Evolutionary conservation across 2,113 vertebrate genomes (phyloP), one percentile per base, ranked within the genome.

Genomic region (Mixornis gularis): DNA sequence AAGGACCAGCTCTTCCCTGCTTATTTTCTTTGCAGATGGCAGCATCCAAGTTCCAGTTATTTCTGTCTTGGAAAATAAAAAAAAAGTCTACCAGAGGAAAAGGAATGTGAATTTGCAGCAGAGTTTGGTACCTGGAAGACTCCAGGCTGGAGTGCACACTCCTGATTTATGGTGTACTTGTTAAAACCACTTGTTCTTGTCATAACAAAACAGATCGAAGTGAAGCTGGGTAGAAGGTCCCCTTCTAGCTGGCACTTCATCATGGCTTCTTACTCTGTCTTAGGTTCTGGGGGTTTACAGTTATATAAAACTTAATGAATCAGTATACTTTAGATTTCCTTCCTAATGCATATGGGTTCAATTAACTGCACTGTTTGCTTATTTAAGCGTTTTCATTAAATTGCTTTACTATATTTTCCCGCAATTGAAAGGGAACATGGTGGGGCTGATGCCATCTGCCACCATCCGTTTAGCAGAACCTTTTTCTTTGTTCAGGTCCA

Each of bases 301-400:
- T 96, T 95, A 95, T 96, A 97, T 97, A 97, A 97, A 97, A 97
- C 90, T 96, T 97, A 97, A 97, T 97, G 96, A 96, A 97, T 97
- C 95, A 93, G 97, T 96, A 92, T 88, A 96, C 92, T 96, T 97
- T 49, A 96, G 95, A 96, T 97, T 95, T 96, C 95, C 96, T 95
- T 96, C 96, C 94, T 96, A 96, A 97, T 97, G 85, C 97, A 97
- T 96, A 92, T 97, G 97, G 97, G 89, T 96, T 97, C 94, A 96
- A 97, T 97, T 97, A 97, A 90, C 93, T 85, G 89, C 91, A 8
- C 91, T 93, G 92, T 95, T 97, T 97, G 95, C 97, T 97, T 97
- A 96, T 97, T 97, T 94, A 96, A 96, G 90, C 38, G 26, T 97
- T 97, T 97, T 96, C 96, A 96, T 97, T 97, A 97, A 95, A 95